Evolutionary conservation across 2,113 vertebrate species (phyloP).

Genomic region (Ochotona princeps): DNA sequence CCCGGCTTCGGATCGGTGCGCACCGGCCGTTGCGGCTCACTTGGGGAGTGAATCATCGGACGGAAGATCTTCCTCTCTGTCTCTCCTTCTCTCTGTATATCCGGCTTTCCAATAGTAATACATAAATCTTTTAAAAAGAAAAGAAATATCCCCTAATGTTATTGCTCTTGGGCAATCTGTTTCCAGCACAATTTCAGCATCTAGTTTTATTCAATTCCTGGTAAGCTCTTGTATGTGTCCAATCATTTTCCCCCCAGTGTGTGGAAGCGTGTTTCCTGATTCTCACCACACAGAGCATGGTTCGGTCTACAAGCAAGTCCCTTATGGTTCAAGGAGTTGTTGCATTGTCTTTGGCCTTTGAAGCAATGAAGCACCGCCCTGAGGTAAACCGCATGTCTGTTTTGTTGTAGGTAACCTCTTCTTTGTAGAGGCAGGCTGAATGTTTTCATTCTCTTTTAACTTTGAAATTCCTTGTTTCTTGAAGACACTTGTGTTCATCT

Average conservation of each 20-base stretch:
- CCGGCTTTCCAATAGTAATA: too few relatives aligned
- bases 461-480: background rate
- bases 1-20: too few relatives aligned
- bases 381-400: background rate
- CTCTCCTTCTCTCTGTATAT: too few relatives aligned
- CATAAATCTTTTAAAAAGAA: too few relatives aligned
- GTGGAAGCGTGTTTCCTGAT: background rate
- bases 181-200: background rate
- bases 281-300: background rate
- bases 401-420: background rate
- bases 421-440: background rate
- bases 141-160: background rate
- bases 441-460: conserved; percentile 17
- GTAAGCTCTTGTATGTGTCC: background rate
- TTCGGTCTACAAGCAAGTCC: background rate
- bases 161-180: background rate
- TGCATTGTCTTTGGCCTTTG: background rate
- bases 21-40: too few relatives aligned
- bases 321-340: background rate
- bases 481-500: background rate
- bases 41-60: too few relatives aligned
- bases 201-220: background rate
- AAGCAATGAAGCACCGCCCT: background rate
- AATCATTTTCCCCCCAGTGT: background rate
- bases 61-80: too few relatives aligned